Base-by-base conservation (phyloP, 1,140 invertebrate species). In the Drosophila orena region DNA sequence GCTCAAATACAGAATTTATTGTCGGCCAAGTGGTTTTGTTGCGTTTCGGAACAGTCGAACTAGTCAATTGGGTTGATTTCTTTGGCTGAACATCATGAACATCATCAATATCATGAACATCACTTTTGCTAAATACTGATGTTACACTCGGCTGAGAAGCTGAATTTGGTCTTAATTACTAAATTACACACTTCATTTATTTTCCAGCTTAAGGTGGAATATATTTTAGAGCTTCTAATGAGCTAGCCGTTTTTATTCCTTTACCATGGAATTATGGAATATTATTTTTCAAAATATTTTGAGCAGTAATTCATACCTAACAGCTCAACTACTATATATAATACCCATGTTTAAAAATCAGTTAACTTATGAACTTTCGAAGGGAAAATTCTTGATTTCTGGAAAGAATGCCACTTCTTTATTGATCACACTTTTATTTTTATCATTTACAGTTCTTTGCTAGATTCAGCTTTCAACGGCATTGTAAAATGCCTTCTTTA, bases 41-140 rank as follows among this genome's bases (percentile, higher is more conserved):
- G 43, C n/a, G 46, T 46, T 78, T 77, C 56, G 77, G 69, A 35
- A 59, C 69, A 75, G 40, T 40, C 22, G 14, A 77, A 73, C 54
- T 58, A 46, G 42, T 80, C 60, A 78, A 68, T 44, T 88, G 58
- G 74, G 64, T 75, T 78, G 78, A 75, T 75, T 81, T 74, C 64
- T 68, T 56, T n/a, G n/a, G n/a, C n/a, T n/a, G n/a, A n/a, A n/a
- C n/a, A n/a, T n/a, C n/a, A n/a, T n/a, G n/a, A n/a, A n/a, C n/a
- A n/a, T n/a, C n/a, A n/a, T n/a, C n/a, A n/a, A n/a, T n/a, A n/a
- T n/a, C n/a, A n/a, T n/a, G n/a, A n/a, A n/a, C n/a, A n/a, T 42
- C 30, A 37, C 30, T 27, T 47, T 53, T n/a, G 22, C 46, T 37
- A 20, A 62, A 61, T 27, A 30, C 38, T 30, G 15, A 17, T 34